A percentile compares a stretch with the other conserved stretches of the same genome.
Evolutionary conservation across 1,140 invertebrate genomes (phyloP).

Genomic region (Planococcus citri): DNA sequence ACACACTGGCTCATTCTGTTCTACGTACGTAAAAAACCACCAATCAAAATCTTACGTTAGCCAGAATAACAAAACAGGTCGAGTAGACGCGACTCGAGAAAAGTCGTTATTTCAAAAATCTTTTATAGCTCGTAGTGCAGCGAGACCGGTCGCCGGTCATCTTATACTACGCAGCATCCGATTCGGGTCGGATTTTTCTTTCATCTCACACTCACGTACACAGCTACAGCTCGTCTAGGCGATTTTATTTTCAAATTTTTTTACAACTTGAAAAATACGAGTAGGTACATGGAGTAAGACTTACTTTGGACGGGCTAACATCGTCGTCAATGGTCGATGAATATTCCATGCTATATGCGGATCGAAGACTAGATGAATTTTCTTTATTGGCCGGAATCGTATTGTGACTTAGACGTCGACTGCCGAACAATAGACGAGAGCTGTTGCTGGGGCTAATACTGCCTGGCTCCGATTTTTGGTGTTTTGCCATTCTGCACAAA

Average conservation of each 20-base stretch:
- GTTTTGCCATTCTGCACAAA: slow-evolving; percentile 12
- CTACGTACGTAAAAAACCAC: too few species aligned
- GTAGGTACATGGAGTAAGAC: too few species aligned
- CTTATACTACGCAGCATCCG: too few species aligned
- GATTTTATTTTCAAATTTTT: too few species aligned
- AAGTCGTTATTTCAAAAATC: slow-evolving; percentile 4
- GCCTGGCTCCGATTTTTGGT: not conserved
- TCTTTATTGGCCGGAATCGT: not conserved
- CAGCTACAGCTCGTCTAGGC: too few species aligned
- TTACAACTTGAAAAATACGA: not conserved
- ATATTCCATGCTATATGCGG: not conserved
- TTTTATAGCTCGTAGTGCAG: not conserved
- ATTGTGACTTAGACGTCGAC: not conserved
- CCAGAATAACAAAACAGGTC: too few species aligned
- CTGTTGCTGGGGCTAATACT: not conserved
- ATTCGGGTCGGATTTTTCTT: too few species aligned
- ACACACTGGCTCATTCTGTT: too few species aligned
- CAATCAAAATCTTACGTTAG: too few species aligned
- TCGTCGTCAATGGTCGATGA: not conserved
- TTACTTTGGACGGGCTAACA: slow-evolving; percentile 1
- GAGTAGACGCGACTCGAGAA: not conserved
- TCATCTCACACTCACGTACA: too few species aligned
- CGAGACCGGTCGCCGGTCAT: too few species aligned
- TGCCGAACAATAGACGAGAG: not conserved
- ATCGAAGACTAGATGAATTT: not conserved